Conservation (phyloP, 2,888 invertebrate genomes). For the Saturnia japonica region DNA sequence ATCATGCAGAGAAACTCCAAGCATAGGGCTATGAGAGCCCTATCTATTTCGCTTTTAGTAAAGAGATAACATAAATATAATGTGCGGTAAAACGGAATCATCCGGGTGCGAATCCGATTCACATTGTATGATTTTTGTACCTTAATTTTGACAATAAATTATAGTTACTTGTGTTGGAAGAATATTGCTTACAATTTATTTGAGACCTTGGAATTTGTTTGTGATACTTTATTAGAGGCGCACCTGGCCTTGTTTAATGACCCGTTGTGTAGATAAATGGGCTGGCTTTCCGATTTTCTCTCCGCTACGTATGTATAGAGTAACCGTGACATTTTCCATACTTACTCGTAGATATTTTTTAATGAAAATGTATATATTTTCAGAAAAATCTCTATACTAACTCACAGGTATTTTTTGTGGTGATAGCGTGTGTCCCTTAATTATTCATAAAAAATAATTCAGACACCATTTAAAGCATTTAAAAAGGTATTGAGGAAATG, state of each 20-base stretch:
- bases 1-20: no score
- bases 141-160: not conserved
- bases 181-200: not conserved
- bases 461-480: no score
- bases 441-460: no score
- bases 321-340: not conserved
- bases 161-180: not conserved
- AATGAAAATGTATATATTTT: not conserved
- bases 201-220: not conserved
- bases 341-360: not conserved
- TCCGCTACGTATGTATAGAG: not conserved
- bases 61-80: no score
- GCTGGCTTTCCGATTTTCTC: not conserved
- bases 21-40: no score
- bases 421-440: not conserved
- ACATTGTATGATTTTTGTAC: not conserved
- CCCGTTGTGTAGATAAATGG: constrained; percentile 1
- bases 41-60: no score
- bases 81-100: no score
- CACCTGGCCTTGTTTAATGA: constrained; percentile 1
- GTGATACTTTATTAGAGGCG: not conserved
- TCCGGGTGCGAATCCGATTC: no score
- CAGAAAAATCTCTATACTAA: not conserved
- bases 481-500: no score
- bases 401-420: not conserved